Conservation (phyloP, 2,797 vertebrate genomes). For the Mormyrus proboscirostris region DNA sequence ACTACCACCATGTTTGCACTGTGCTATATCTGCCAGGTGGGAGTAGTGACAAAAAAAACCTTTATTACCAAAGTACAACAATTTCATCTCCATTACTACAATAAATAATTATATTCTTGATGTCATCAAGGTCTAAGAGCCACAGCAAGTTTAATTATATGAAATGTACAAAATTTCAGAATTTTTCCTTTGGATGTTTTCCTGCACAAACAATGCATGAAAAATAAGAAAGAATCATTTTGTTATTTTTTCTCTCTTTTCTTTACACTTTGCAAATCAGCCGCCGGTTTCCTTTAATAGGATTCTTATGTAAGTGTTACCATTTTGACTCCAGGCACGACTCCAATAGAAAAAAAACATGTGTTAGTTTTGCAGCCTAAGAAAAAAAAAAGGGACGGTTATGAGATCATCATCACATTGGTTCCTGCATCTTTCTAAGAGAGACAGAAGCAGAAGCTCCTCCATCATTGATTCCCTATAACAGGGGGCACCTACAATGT, state of each 20-base stretch:
- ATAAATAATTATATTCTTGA: not conserved
- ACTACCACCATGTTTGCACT: not conserved
- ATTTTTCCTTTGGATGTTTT: not conserved
- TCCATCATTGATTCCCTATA: not conserved
- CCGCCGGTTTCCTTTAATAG: not conserved
- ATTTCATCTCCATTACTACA: not conserved
- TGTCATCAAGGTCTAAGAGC: not conserved
- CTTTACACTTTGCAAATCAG: conserved; percentile 1
- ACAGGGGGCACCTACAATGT: not conserved
- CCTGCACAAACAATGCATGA: not conserved
- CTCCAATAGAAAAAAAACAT: not conserved
- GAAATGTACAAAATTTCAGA: not conserved
- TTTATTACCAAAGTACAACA: not conserved
- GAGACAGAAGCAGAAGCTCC: not conserved
- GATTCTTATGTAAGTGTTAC: conserved; percentile 5
- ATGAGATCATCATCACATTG: not conserved
- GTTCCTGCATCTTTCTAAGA: not conserved
- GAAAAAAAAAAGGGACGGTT: not conserved
- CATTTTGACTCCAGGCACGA: not conserved
- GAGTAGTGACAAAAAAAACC: not conserved
- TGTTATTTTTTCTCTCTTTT: not conserved
- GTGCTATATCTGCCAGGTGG: not conserved
- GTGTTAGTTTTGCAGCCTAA: not conserved
- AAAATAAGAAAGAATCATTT: not conserved
- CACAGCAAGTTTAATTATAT: not conserved